These are phyloP conservation scores for Lagopus leucura DNA, from an alignment of 2,113 vertebrate genomes.

Conservation along the genomic window DNA sequence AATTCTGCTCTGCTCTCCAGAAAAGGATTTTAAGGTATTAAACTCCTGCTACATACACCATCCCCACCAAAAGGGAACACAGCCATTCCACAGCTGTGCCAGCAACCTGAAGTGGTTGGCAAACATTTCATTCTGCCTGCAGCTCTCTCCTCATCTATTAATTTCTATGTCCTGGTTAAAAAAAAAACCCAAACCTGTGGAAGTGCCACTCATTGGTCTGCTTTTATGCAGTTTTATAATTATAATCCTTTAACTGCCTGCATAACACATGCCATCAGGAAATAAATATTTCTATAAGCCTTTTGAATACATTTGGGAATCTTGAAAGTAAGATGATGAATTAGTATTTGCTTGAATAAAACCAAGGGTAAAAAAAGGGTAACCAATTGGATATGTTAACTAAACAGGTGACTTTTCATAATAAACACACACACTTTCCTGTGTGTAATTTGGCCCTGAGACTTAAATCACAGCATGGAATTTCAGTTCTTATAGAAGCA, in stretches of 20 bases:
- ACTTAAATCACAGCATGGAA: background rate
- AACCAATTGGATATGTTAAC: background rate
- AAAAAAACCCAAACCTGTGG: background rate
- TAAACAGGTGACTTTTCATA: background rate
- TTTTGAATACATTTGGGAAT: background rate
- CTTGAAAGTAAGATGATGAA: background rate
- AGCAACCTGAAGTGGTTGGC: background rate
- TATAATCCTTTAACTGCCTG: background rate
- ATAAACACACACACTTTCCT: background rate
- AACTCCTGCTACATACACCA: rapidly evolving
- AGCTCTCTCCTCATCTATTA: background rate
- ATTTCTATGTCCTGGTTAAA: background rate
- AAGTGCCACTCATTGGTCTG: background rate
- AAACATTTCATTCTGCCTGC: background rate
- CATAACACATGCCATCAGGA: background rate
- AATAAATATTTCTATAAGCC: too few species aligned
- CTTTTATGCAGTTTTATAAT: background rate
- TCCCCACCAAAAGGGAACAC: background rate
- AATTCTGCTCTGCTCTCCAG: background rate
- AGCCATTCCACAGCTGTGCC: background rate
- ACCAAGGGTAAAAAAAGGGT: background rate
- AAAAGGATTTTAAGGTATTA: background rate
- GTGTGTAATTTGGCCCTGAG: too few species aligned
- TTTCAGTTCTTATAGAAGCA: background rate
- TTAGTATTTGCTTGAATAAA: background rate